A percentile compares a stretch with the other conserved stretches of the same genome.
phyloP scores from a whole-genome alignment of 1,140 invertebrate species.

The Adoxophyes honmai region DNA sequence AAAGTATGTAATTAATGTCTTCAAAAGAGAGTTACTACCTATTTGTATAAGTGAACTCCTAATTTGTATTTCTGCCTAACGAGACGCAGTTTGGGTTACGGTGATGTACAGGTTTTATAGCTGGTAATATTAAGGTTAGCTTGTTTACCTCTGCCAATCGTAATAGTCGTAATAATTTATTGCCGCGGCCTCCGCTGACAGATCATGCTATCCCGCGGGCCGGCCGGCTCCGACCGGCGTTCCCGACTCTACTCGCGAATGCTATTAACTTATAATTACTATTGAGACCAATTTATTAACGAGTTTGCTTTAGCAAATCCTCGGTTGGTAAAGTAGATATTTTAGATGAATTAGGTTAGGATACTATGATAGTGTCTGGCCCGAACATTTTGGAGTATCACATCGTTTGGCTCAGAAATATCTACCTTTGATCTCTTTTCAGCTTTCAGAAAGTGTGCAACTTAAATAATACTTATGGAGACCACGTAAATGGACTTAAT shows the following conservation, averaged over 20 bases:
- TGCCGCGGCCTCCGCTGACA: conserved; percentile 72
- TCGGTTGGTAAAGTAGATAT: conserved; percentile 70
- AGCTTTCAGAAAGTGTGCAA: conserved; percentile 75
- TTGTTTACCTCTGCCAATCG: conserved; percentile 78
- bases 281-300: conserved; percentile 74
- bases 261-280: conserved; percentile 66
- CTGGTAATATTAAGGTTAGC: conserved; percentile 76
- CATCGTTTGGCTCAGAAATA: conserved; percentile 77
- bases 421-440: conserved; percentile 76
- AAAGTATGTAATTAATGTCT: conserved; percentile 69
- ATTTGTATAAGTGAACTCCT: conserved; percentile 76
- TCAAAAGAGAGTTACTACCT: conserved; percentile 72
- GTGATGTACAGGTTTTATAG: conserved; percentile 75
- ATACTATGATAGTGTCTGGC: conserved; percentile 76
- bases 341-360: conserved; percentile 77
- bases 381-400: conserved; percentile 76
- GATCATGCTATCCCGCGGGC: conserved; percentile 71
- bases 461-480: conserved; percentile 68
- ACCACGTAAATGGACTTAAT: conserved; percentile 71
- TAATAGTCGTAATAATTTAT: conserved; percentile 77
- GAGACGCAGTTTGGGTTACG: conserved; percentile 74
- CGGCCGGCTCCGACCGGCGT: conserved; percentile 1
- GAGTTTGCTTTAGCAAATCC: conserved; percentile 71
- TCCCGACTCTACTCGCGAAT: conserved; percentile 52
- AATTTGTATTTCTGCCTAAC: conserved; percentile 63